Evolutionary conservation across 2,113 vertebrate genomes (phyloP).

Genomic region (Podarcis cretensis): DNA sequence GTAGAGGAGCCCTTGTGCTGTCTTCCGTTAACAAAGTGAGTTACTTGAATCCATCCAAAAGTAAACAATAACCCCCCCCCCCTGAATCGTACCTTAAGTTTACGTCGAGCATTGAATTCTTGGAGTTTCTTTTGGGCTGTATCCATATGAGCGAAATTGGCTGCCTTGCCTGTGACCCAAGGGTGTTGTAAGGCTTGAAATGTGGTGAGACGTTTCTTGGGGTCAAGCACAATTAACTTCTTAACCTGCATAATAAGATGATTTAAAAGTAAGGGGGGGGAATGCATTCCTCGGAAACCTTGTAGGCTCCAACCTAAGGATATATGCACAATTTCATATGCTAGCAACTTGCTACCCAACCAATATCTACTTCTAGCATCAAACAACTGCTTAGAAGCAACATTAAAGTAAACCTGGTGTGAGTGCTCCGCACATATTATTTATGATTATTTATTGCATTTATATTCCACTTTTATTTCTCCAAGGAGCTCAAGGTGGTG

Average conservation of each 20-base stretch:
- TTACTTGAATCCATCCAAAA: not conserved
- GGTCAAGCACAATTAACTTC: constrained; percentile 89
- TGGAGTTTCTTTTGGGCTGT: constrained; percentile 90
- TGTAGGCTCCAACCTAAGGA: not conserved
- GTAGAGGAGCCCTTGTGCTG: too few relatives aligned
- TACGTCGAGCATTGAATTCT: constrained; percentile 90
- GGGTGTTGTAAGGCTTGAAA: constrained; percentile 89
- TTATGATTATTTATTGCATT: too few relatives aligned
- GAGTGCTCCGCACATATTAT: not conserved
- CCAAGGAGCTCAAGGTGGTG: too few relatives aligned
- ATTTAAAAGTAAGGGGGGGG: not conserved
- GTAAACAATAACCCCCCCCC: not conserved
- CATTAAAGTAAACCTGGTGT: not conserved
- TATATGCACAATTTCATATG: not conserved
- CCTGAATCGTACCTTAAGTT: constrained; percentile 82
- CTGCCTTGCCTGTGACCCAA: constrained; percentile 89
- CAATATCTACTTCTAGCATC: not conserved
- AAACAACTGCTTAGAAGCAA: not conserved
- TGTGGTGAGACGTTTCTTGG: constrained; percentile 87
- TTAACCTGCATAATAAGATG: constrained; percentile 76
- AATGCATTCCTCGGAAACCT: not conserved
- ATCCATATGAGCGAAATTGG: constrained; percentile 90
- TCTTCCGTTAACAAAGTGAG: too few relatives aligned
- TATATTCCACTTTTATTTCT: too few relatives aligned
- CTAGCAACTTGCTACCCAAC: not conserved